Conservation (phyloP, 2,888 invertebrate genomes). For the Nomada flava region DNA sequence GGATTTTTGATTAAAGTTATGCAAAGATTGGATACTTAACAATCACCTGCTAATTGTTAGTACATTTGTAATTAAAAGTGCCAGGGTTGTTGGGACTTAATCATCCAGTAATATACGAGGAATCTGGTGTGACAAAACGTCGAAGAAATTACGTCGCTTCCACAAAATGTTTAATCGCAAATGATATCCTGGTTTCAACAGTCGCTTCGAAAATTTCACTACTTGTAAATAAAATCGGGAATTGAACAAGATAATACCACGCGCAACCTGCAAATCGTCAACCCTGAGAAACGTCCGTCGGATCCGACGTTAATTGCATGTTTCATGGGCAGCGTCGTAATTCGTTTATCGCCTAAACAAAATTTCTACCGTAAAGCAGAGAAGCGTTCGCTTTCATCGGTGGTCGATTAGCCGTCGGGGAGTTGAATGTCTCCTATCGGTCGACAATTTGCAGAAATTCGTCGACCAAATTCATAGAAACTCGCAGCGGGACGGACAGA, state of each 20-base stretch:
- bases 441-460: slow-evolving; percentile 33
- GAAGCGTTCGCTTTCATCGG: slow-evolving; percentile 8
- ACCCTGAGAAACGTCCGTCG: no score
- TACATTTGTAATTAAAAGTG: neutral
- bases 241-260: no score
- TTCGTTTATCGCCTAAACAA: neutral
- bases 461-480: slow-evolving; percentile 37
- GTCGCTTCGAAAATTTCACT: no score
- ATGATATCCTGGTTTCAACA: no score
- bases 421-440: slow-evolving; percentile 35
- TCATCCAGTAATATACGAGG: neutral
- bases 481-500: slow-evolving; percentile 20
- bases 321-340: neutral
- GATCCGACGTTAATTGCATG: no score
- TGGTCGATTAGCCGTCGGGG: slow-evolving; percentile 31
- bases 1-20: no score
- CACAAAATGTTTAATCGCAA: no score
- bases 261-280: no score
- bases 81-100: neutral
- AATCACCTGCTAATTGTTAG: neutral
- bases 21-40: no score
- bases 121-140: neutral
- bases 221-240: no score
- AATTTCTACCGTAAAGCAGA: neutral
- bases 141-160: neutral